Conservation (phyloP, 1,140 invertebrate genomes). For the Lasioglossum baleicum region DNA sequence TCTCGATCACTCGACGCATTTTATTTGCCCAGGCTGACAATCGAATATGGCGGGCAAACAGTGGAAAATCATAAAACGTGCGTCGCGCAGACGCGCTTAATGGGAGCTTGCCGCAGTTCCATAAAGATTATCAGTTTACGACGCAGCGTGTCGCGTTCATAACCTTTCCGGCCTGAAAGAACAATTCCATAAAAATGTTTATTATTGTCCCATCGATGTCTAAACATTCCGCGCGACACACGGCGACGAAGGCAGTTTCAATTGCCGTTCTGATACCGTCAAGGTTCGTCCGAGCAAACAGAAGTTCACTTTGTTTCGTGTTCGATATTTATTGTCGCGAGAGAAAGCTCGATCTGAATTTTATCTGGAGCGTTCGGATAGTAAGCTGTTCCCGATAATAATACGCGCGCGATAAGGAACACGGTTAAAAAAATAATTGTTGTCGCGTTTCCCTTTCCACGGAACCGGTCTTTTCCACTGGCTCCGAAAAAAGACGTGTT, state of each 20-base stretch:
- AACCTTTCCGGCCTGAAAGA: no score
- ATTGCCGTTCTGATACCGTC: background rate
- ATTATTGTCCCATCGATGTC: no score
- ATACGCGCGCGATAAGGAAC: background rate
- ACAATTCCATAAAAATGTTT: no score
- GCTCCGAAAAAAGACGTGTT: background rate
- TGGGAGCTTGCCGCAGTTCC: background rate
- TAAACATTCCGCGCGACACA: no score
- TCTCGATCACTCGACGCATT: no score
- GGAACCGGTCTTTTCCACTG: background rate
- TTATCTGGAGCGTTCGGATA: background rate
- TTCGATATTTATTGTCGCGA: no score
- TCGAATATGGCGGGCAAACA: no score
- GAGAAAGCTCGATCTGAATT: background rate
- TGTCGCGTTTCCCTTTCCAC: background rate
- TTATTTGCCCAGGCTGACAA: background rate
- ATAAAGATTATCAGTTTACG: no score
- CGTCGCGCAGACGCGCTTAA: background rate
- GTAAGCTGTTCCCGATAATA: background rate
- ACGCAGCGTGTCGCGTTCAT: no score
- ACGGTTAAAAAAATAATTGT: background rate
- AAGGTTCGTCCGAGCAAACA: no score
- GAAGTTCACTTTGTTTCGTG: no score
- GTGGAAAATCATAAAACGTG: background rate
- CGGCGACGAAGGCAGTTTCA: background rate